phyloP scores from a whole-genome alignment of 37 sponge, comb jelly and placozoan species.

The Lycopodina hypogea region DNA sequence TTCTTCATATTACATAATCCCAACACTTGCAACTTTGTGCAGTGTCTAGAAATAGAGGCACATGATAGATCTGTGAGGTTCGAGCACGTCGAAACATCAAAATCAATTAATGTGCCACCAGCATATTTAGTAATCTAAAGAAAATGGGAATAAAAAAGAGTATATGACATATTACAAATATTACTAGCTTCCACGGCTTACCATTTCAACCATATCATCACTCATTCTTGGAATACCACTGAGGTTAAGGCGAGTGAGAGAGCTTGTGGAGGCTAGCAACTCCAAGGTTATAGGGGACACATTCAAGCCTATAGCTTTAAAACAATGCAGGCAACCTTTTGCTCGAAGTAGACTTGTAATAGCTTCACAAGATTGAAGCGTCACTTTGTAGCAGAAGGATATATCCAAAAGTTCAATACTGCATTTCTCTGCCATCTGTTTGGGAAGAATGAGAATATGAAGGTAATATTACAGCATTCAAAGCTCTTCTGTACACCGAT shows the following conservation, averaged over 20 bases:
- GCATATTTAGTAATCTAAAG: conserved; percentile 41
- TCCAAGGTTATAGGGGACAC: conserved; percentile 27
- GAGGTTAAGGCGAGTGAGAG: conserved; percentile 51
- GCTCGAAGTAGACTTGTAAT: conserved; percentile 45
- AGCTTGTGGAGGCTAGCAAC: conserved; percentile 26
- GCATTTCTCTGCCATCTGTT: conserved; percentile 64
- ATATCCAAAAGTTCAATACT: conserved; percentile 32
- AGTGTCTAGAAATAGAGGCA: conserved; percentile 47
- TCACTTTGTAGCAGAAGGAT: conserved; percentile 66
- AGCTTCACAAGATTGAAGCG: conserved; percentile 14
- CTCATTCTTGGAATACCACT: conserved; percentile 43
- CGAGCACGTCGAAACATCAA: conserved; percentile 67
- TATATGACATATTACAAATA: background rate
- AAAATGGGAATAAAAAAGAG: background rate
- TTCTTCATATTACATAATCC: conserved; percentile 54
- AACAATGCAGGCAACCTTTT: conserved; percentile 15
- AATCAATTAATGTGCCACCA: conserved; percentile 43
- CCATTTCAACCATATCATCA: conserved; percentile 44
- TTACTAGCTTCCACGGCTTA: background rate
- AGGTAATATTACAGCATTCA: background rate
- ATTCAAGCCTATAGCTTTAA: conserved; percentile 34
- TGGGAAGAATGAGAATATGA: background rate
- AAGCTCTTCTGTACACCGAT: no score
- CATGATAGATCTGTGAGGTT: conserved; percentile 55
- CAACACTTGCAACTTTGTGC: conserved; percentile 42